Conservation (phyloP, 1,140 invertebrate species). For the Euglossa dilemma region DNA sequence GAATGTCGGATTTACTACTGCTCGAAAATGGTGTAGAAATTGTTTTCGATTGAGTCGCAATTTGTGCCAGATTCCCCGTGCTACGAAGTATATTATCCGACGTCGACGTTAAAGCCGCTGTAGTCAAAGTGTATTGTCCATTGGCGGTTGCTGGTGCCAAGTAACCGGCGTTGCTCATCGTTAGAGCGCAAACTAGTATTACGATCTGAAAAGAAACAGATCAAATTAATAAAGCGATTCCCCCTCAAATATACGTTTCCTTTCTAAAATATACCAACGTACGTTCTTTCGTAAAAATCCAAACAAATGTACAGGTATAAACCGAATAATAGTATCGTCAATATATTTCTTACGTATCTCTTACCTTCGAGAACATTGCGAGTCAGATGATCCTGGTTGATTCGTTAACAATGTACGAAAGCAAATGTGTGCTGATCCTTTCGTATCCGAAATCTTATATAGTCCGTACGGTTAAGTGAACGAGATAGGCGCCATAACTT, state of each 20-base stretch:
- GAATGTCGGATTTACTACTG: conserved; percentile 85
- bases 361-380: conserved; percentile 64
- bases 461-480: background rate
- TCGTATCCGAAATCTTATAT: conserved; percentile 50
- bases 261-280: too few species aligned
- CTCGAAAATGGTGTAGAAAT: conserved; percentile 88
- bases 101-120: conserved; percentile 84
- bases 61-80: conserved; percentile 85
- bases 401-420: conserved; percentile 37
- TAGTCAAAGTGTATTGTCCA: conserved; percentile 54
- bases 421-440: conserved; percentile 30
- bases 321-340: too few species aligned
- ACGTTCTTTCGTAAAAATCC: too few species aligned
- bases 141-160: conserved; percentile 62
- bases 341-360: background rate
- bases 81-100: conserved; percentile 85
- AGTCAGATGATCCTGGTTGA: conserved; percentile 43
- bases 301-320: too few species aligned
- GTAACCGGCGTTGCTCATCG: conserved; percentile 75
- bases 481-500: background rate
- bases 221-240: background rate
- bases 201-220: conserved; percentile 77
- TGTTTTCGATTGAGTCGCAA: conserved; percentile 86
- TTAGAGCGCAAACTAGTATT: conserved; percentile 78
- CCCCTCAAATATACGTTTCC: background rate